Percentiles rank a stretch among this genome's conserved stretches.
These are phyloP conservation scores for Pammene fasciana DNA, from an alignment of 2,888 invertebrate species.

Conservation along the genomic window DNA sequence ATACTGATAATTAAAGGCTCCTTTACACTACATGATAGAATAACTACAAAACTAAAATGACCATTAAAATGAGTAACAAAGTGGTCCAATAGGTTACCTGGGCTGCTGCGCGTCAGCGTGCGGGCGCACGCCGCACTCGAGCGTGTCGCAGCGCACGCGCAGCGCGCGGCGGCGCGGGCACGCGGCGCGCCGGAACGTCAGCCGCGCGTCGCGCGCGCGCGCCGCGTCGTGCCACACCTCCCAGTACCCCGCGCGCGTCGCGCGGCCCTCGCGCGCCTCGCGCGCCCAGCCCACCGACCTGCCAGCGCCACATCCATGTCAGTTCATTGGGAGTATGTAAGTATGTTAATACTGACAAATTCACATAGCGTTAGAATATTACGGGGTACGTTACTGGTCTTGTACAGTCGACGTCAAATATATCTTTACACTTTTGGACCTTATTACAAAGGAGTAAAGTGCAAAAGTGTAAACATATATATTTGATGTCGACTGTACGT, in stretches of 20 bases:
- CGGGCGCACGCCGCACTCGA: constrained; percentile 88
- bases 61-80: no score
- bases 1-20: no score
- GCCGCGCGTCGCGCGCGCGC: constrained; percentile 82
- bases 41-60: no score
- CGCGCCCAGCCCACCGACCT: constrained; percentile 67
- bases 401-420: no score
- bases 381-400: no score
- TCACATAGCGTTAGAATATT: no score
- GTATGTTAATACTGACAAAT: no score
- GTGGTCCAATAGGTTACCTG: constrained; percentile 74
- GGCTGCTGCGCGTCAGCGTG: constrained; percentile 86
- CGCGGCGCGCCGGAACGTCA: constrained; percentile 85
- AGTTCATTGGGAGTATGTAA: not conserved
- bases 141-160: constrained; percentile 85
- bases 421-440: no score
- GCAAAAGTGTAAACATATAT: no score
- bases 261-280: constrained; percentile 73
- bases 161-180: constrained; percentile 86
- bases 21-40: no score
- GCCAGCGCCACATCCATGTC: not conserved
- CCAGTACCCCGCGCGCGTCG: constrained; percentile 80
- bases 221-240: constrained; percentile 84
- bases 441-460: no score
- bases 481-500: no score